These are phyloP conservation scores for Erpobdella octoculata DNA, from an alignment of 2,888 invertebrate genomes.

Conservation along the genomic window DNA sequence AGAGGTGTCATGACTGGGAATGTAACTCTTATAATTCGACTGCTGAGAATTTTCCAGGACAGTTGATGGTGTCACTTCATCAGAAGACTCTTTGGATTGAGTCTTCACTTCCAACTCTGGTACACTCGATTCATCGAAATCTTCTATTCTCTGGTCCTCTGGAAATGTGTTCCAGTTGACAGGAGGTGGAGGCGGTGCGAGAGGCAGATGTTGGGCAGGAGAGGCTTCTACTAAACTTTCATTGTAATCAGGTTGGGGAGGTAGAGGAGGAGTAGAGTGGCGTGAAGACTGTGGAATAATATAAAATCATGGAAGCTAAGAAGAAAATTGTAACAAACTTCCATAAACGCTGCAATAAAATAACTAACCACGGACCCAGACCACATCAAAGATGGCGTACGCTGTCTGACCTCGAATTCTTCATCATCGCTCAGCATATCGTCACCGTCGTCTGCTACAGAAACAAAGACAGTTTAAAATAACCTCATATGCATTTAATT, in stretches of 20 bases:
- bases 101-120: too few relatives aligned
- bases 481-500: background rate
- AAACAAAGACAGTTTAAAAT: background rate
- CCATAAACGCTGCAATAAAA: too few relatives aligned
- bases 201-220: too few relatives aligned
- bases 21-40: too few relatives aligned
- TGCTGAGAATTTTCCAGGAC: background rate
- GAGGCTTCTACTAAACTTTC: background rate
- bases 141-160: too few relatives aligned
- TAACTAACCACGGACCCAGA: background rate
- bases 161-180: slow-evolving; percentile 8
- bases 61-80: background rate
- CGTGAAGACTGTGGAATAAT: background rate
- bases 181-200: background rate
- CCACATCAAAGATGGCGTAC: background rate
- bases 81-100: too few relatives aligned
- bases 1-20: too few relatives aligned
- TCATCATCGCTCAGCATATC: background rate
- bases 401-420: background rate
- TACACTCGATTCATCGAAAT: too few relatives aligned
- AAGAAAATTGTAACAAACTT: too few relatives aligned
- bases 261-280: background rate
- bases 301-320: background rate
- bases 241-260: background rate
- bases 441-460: background rate